A percentile compares a stretch with the other conserved stretches of the same genome.
Conservation (phyloP, 2,797 vertebrate species). For the Squalus acanthias region DNA sequence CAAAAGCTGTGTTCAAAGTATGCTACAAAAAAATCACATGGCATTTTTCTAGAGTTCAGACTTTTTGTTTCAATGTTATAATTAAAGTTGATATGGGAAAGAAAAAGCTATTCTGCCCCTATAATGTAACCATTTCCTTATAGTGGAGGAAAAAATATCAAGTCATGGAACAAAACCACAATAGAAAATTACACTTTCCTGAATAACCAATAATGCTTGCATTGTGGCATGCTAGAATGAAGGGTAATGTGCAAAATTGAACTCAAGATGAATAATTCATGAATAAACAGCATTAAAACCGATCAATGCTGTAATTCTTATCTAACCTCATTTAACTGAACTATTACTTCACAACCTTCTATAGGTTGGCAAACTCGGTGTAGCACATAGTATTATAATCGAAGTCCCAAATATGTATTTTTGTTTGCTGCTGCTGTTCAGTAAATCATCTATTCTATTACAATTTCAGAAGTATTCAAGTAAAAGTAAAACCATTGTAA, state of each 20-base stretch:
- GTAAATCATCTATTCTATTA: not conserved
- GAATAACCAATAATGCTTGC: conserved; percentile 12
- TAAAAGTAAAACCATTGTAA: not conserved
- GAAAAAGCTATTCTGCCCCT: not conserved
- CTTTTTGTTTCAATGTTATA: not conserved
- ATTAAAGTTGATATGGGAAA: not conserved
- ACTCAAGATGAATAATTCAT: conserved; percentile 36
- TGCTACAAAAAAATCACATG: not conserved
- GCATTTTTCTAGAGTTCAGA: not conserved
- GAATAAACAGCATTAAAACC: not conserved
- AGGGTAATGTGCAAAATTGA: not conserved
- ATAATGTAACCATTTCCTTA: not conserved
- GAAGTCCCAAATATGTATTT: not conserved
- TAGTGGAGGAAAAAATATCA: not conserved
- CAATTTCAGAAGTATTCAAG: not conserved
- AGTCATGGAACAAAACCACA: not conserved
- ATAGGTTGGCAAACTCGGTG: not conserved
- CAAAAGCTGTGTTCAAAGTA: not conserved
- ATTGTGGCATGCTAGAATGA: not conserved
- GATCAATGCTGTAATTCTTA: conserved; percentile 11
- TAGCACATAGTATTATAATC: not conserved
- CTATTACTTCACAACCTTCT: not conserved
- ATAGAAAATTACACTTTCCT: not conserved
- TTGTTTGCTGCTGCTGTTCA: not conserved
- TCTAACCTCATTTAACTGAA: conserved; percentile 4